These are phyloP conservation scores for Pterostichus niger DNA, from an alignment of 2,888 invertebrate species.

Conservation along the genomic window DNA sequence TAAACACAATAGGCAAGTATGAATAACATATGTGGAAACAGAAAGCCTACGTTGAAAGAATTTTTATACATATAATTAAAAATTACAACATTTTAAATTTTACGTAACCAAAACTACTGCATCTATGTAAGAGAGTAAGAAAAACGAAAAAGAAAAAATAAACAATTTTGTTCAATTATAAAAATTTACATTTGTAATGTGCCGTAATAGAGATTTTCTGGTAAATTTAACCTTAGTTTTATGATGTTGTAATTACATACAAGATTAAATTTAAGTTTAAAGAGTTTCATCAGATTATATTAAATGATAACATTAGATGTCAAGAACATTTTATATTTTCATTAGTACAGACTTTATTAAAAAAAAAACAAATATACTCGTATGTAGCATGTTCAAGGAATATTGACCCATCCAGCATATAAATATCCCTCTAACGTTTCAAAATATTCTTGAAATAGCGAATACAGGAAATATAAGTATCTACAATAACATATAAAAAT, in stretches of 20 bases:
- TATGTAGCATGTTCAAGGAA: too few relatives aligned
- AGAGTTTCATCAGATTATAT: background rate
- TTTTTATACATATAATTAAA: slow-evolving; percentile 23
- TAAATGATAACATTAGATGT: background rate
- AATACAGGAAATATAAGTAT: too few relatives aligned
- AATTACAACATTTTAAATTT: slow-evolving; percentile 24
- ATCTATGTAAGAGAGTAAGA: background rate
- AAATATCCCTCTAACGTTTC: too few relatives aligned
- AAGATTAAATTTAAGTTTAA: background rate
- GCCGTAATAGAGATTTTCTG: too few relatives aligned
- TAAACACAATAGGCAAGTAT: slow-evolving; percentile 23
- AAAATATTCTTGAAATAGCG: too few relatives aligned
- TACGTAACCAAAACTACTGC: slow-evolving; percentile 6
- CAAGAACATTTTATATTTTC: background rate
- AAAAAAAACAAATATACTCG: background rate
- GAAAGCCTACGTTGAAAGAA: background rate
- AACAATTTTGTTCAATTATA: background rate
- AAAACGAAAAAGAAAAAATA: background rate
- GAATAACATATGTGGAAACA: slow-evolving; percentile 45
- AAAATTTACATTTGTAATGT: background rate
- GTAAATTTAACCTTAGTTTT: background rate
- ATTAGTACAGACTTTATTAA: background rate
- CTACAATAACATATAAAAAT: too few relatives aligned
- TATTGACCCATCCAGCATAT: too few relatives aligned
- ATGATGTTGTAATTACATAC: background rate